Evolutionary conservation across 2,797 vertebrate species (phyloP).

Genomic region (Passerculus sandwichensis): DNA sequence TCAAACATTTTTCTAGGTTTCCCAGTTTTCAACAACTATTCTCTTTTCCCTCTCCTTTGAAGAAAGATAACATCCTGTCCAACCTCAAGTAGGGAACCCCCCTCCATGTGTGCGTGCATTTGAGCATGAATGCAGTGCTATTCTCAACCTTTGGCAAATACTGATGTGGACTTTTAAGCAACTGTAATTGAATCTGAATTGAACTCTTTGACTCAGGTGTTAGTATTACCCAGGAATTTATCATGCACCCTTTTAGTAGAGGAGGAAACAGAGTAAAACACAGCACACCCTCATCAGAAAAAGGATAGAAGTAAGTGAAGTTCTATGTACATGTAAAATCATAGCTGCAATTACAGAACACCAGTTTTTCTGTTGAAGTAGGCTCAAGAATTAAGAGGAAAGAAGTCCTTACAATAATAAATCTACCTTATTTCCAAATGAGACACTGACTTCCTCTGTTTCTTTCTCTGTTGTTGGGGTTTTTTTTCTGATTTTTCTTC

Average conservation of each 20-base stretch:
- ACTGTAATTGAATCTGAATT: background rate
- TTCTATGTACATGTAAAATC: background rate
- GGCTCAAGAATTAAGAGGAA: background rate
- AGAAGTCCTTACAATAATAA: background rate
- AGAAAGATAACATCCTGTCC: slow-evolving; percentile 56
- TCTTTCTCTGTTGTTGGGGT: background rate
- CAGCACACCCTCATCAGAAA: background rate
- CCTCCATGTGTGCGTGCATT: background rate
- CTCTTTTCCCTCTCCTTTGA: slow-evolving; percentile 33
- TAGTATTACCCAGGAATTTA: background rate
- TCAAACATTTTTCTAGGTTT: slow-evolving; percentile 41
- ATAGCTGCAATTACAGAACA: background rate
- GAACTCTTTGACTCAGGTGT: background rate
- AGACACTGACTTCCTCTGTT: background rate
- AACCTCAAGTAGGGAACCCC: background rate
- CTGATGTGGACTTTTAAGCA: background rate
- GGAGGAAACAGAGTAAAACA: background rate
- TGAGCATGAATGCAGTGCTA: background rate
- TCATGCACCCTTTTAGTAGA: background rate
- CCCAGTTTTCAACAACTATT: slow-evolving; percentile 41
- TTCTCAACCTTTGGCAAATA: background rate
- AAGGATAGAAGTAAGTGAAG: background rate
- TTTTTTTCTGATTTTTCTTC: background rate
- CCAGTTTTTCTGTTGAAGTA: background rate
- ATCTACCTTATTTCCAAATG: background rate